phyloP scores from a whole-genome alignment of 2,888 invertebrate genomes.

The Epistrophella euchroma region DNA sequence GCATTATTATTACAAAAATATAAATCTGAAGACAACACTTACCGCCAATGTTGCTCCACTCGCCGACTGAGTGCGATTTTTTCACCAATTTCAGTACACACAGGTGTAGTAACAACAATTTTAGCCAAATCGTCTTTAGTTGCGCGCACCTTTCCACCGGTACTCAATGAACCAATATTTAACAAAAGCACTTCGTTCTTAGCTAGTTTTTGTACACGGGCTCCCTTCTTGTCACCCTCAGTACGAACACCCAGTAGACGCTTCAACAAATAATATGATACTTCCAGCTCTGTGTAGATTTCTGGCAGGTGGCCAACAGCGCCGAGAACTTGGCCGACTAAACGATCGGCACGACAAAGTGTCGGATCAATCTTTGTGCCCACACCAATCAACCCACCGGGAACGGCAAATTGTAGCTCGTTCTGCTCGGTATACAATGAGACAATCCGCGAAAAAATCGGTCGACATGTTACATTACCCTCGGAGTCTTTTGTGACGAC shows the following conservation, averaged over 20 bases:
- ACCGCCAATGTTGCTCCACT: conserved; percentile 99
- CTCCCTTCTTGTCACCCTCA: conserved; percentile 99
- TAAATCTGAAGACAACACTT: conserved; percentile 78
- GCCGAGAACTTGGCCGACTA: conserved; percentile 98
- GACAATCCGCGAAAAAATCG: conserved; percentile 98
- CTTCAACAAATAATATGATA: conserved; percentile 98
- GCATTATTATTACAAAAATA: not conserved
- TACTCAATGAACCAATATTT: conserved; percentile 99
- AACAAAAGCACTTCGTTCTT: conserved; percentile 97
- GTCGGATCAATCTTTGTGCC: conserved; percentile 99
- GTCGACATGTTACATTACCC: conserved; percentile 97
- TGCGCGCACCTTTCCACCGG: conserved; percentile 97
- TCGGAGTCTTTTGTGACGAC: conserved; percentile 98
- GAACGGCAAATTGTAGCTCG: conserved; percentile 98
- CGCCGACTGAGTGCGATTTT: conserved; percentile 99
- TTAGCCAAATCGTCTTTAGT: conserved; percentile 98
- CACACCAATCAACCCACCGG: conserved; percentile 99
- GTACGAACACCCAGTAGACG: conserved; percentile 98
- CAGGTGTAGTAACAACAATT: conserved; percentile 97
- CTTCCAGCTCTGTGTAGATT: conserved; percentile 98
- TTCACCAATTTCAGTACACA: conserved; percentile 99
- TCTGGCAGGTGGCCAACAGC: conserved; percentile 98
- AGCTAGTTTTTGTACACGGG: conserved; percentile 96
- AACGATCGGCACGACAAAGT: conserved; percentile 98
- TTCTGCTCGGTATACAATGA: conserved; percentile 99